Evolutionary conservation across 2,888 invertebrate species (phyloP).

Genomic region (Smittia sp.): DNA sequence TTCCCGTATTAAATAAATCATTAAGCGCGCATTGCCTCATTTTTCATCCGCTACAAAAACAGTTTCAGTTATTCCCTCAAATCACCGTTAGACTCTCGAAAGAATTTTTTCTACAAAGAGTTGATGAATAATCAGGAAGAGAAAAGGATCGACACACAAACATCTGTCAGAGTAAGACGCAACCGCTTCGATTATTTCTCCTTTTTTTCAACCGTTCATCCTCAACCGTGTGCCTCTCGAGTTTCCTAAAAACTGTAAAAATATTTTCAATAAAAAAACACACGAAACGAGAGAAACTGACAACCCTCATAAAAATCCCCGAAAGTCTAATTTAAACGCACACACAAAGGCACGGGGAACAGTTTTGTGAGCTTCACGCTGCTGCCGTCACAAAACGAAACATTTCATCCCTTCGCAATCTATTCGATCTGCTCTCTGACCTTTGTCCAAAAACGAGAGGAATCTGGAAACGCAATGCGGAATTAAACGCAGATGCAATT

Average conservation of each 20-base stretch:
- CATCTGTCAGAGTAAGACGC: constrained; percentile 35
- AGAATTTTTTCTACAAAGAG: neutral
- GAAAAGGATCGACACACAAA: constrained; percentile 2
- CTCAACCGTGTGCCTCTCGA: constrained; percentile 14
- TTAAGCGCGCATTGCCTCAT: neutral
- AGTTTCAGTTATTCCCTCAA: neutral
- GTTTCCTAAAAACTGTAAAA: constrained; percentile 34
- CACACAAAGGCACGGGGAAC: constrained; percentile 3
- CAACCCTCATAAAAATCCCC: constrained; percentile 27
- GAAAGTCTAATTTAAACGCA: constrained; percentile 11
- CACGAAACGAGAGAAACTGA: neutral
- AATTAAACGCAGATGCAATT: constrained; percentile 9
- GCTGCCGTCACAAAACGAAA: neutral
- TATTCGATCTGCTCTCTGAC: constrained; percentile 28
- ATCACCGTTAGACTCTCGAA: constrained; percentile 7
- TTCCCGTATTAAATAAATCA: constrained; percentile 8
- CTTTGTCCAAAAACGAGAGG: constrained; percentile 19
- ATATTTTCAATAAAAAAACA: constrained; percentile 15
- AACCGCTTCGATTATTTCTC: constrained; percentile 5
- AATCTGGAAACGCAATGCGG: neutral
- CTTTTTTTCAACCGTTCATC: neutral
- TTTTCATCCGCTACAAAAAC: neutral
- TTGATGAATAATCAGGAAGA: constrained; percentile 31
- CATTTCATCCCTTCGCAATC: neutral
- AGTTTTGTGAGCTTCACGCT: neutral